These are phyloP conservation scores for Dolichoris vasculosae DNA, from an alignment of 1,140 invertebrate genomes.

Conservation along the genomic window DNA sequence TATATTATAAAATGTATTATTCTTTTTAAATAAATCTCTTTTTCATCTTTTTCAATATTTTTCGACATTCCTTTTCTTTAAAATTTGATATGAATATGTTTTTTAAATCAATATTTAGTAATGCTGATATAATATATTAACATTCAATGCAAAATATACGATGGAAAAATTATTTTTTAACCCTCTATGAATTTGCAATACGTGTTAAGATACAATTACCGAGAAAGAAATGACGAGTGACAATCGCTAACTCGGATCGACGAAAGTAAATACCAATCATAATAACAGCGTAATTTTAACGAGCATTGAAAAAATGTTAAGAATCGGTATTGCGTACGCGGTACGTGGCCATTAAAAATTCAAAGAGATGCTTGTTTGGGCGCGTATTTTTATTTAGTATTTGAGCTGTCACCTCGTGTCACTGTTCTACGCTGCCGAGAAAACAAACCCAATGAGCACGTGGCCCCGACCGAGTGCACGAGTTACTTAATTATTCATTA, in stretches of 20 bases:
- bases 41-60: too few relatives aligned
- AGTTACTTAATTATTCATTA: conserved; percentile 48
- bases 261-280: not conserved
- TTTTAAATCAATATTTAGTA: too few relatives aligned
- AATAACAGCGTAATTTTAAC: not conserved
- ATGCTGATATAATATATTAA: too few relatives aligned
- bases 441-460: not conserved
- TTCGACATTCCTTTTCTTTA: too few relatives aligned
- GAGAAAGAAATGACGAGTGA: not conserved
- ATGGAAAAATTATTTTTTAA: too few relatives aligned
- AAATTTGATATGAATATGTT: too few relatives aligned
- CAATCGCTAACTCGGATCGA: not conserved
- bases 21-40: too few relatives aligned
- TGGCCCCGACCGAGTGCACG: conserved; percentile 23
- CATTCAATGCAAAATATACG: too few relatives aligned
- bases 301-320: not conserved
- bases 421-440: not conserved
- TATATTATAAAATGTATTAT: too few relatives aligned
- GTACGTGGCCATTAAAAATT: not conserved
- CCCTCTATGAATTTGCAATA: too few relatives aligned
- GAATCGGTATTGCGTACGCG: not conserved
- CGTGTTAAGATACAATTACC: not conserved
- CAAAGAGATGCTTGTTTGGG: not conserved
- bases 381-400: not conserved
- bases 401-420: not conserved